Evolutionary conservation across 2,888 invertebrate species (phyloP).

Genomic region (Stenoptilia bipunctidactyla): DNA sequence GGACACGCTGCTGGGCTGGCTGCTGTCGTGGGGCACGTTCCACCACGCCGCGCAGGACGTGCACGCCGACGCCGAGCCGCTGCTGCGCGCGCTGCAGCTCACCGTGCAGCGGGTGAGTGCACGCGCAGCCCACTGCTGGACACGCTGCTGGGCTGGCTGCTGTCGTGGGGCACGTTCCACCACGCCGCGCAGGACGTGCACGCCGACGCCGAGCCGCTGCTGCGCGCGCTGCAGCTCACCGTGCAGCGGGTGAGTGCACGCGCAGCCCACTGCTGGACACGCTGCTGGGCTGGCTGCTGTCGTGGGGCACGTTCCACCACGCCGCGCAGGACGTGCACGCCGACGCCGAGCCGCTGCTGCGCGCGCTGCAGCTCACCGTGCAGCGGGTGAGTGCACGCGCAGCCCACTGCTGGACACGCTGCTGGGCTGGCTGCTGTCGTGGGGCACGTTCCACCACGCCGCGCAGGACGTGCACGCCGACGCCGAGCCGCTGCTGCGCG

Average conservation of each 20-base stretch:
- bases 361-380: slow-evolving; percentile 91
- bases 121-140: no score
- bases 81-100: slow-evolving; percentile 91
- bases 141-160: slow-evolving; percentile 91
- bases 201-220: slow-evolving; percentile 93
- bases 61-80: slow-evolving; percentile 93
- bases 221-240: slow-evolving; percentile 91
- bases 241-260: slow-evolving; percentile 95
- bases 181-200: slow-evolving; percentile 92
- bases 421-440: slow-evolving; percentile 93
- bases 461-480: slow-evolving; percentile 94
- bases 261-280: slow-evolving; percentile 99
- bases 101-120: slow-evolving; percentile 94
- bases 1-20: slow-evolving; percentile 90
- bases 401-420: slow-evolving; percentile 97
- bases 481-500: slow-evolving; percentile 92
- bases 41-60: slow-evolving; percentile 94
- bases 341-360: slow-evolving; percentile 93
- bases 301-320: slow-evolving; percentile 98
- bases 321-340: slow-evolving; percentile 90
- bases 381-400: slow-evolving; percentile 95
- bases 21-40: slow-evolving; percentile 98
- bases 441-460: slow-evolving; percentile 96
- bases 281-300: slow-evolving; percentile 90
- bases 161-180: slow-evolving; percentile 98